phyloP scores from a whole-genome alignment of 2,113 vertebrate genomes.

The Dromas ardeola region DNA sequence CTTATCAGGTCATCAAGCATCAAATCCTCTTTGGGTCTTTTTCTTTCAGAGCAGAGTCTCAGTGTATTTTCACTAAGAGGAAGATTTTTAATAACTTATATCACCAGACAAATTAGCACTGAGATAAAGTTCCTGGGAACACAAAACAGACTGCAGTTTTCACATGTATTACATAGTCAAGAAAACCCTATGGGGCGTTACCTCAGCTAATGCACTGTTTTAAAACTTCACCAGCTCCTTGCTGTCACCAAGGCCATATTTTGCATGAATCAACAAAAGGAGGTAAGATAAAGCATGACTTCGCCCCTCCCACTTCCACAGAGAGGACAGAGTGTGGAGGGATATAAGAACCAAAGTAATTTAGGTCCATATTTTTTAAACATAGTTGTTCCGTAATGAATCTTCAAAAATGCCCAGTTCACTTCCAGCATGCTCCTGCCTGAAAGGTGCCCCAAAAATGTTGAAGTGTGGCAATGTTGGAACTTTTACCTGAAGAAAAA shows the following conservation, averaged over 20 bases:
- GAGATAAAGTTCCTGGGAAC: background rate
- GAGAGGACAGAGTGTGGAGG: background rate
- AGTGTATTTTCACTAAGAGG: background rate
- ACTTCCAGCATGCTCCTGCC: background rate
- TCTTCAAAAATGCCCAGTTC: background rate
- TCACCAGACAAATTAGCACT: background rate
- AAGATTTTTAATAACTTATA: background rate
- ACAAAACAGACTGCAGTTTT: background rate
- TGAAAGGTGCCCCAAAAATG: background rate
- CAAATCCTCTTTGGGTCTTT: background rate
- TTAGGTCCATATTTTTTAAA: background rate
- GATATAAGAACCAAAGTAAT: background rate
- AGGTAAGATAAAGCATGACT: background rate
- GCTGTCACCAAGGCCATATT: background rate
- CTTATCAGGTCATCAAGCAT: background rate
- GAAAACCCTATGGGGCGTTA: background rate
- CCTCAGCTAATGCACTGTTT: background rate
- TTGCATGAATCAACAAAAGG: background rate
- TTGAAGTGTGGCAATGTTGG: background rate
- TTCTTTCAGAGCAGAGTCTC: background rate
- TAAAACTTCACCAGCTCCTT: background rate
- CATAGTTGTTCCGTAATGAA: background rate
- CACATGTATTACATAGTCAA: background rate
- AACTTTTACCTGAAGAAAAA: background rate
- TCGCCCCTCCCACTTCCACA: background rate